phyloP scores from a whole-genome alignment of 2,797 vertebrate genomes.

The Enteromius fasciolatus region DNA sequence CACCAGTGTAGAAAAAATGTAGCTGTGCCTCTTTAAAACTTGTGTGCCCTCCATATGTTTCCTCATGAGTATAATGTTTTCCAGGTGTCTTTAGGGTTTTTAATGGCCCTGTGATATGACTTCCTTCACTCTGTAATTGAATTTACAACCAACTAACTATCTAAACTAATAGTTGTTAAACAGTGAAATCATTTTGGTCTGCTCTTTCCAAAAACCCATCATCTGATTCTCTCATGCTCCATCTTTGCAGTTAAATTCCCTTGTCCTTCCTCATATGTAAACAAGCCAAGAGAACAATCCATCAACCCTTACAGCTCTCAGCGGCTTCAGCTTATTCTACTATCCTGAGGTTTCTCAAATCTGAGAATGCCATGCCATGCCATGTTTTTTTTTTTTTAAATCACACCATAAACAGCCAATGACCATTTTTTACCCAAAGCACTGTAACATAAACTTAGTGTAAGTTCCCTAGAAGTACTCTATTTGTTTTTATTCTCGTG shows the following conservation, averaged over 20 bases:
- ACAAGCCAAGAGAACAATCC: slow-evolving; percentile 11
- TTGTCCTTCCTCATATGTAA: not conserved
- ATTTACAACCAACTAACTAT: slow-evolving; percentile 33
- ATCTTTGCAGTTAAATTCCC: not conserved
- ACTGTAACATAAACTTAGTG: slow-evolving; percentile 38
- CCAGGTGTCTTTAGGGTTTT: slow-evolving; percentile 64
- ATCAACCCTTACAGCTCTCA: slow-evolving; percentile 24
- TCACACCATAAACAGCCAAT: slow-evolving; percentile 44
- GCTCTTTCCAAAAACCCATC: not conserved
- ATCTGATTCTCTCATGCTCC: not conserved
- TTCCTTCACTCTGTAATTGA: slow-evolving; percentile 43
- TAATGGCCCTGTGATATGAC: slow-evolving; percentile 41
- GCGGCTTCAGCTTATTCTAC: slow-evolving; percentile 36
- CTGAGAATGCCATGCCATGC: slow-evolving; percentile 41
- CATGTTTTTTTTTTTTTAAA: slow-evolving; percentile 40
- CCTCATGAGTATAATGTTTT: slow-evolving; percentile 66
- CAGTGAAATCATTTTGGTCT: slow-evolving; percentile 3
- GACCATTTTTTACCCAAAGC: slow-evolving; percentile 46
- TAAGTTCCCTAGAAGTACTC: not conserved
- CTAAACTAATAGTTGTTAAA: slow-evolving; percentile 8
- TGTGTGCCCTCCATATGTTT: slow-evolving; percentile 65
- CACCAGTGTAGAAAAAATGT: slow-evolving; percentile 65
- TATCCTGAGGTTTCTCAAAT: slow-evolving; percentile 56
- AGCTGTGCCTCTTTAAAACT: slow-evolving; percentile 67
- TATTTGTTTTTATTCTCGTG: not conserved